phyloP scores from a whole-genome alignment of 2,113 vertebrate species.

The Gavia stellata region DNA sequence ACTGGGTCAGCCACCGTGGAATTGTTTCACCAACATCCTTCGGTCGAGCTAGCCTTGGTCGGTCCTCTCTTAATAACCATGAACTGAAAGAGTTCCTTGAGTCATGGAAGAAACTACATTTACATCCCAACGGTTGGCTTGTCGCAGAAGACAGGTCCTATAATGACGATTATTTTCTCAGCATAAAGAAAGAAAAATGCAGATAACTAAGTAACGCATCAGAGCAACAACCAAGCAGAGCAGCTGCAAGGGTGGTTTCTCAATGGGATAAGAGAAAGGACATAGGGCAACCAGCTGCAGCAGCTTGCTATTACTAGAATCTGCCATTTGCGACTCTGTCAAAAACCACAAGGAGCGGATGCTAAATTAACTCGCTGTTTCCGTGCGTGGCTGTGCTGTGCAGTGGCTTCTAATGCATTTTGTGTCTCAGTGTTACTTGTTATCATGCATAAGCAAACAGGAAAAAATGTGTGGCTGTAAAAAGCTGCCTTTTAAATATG shows the following conservation, averaged over 20 bases:
- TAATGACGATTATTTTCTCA: not conserved
- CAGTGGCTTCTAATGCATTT: not conserved
- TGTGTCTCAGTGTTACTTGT: not conserved
- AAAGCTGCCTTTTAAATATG: not conserved
- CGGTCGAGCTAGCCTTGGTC: fast-evolving
- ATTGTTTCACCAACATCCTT: not conserved
- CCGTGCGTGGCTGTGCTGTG: not conserved
- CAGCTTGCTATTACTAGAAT: not conserved
- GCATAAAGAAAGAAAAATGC: not conserved
- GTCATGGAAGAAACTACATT: not conserved
- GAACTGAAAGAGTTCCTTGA: not conserved
- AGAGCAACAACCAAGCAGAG: not conserved
- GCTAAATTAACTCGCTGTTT: not conserved
- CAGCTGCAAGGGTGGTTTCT: not conserved
- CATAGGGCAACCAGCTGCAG: not conserved
- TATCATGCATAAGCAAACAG: not conserved
- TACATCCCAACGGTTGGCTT: not conserved
- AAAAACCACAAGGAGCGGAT: not conserved
- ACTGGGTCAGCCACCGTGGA: not conserved
- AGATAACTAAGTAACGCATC: not conserved
- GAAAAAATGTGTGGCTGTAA: not conserved
- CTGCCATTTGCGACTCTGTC: not conserved
- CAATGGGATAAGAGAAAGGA: not conserved
- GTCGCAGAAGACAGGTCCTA: not conserved
- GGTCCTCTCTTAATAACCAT: not conserved